These are phyloP conservation scores for Archips crataeganus DNA, from an alignment of 2,888 invertebrate genomes.

Conservation along the genomic window DNA sequence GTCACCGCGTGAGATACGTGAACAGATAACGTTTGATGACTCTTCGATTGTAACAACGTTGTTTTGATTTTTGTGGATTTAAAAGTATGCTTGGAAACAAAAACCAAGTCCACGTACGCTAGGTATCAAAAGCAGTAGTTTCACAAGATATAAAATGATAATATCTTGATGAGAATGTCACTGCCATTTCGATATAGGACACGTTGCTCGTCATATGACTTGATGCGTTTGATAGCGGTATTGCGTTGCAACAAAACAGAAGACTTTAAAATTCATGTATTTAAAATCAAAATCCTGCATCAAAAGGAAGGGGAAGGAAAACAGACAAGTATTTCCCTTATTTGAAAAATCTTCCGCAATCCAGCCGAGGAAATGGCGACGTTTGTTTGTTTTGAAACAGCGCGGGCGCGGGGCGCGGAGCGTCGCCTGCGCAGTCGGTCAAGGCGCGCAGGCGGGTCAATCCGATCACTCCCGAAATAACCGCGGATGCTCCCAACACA, in stretches of 20 bases:
- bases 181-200: neutral
- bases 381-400: constrained; percentile 23
- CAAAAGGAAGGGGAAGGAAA: too few species aligned
- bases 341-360: neutral
- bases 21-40: constrained; percentile 9
- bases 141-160: neutral
- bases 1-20: neutral
- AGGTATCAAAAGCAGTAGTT: neutral
- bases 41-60: neutral
- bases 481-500: constrained; percentile 22
- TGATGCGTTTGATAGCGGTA: too few species aligned
- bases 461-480: constrained; percentile 26
- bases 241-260: too few species aligned
- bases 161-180: neutral
- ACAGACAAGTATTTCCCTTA: neutral
- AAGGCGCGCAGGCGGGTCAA: constrained; percentile 28
- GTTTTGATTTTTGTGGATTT: neutral
- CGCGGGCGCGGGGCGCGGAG: neutral
- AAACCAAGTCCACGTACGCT: neutral
- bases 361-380: neutral
- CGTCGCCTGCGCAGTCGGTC: constrained; percentile 25
- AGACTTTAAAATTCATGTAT: too few species aligned
- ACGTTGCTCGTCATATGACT: neutral
- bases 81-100: neutral
- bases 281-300: too few species aligned